A percentile compares a stretch with the other conserved stretches of the same genome.
phyloP scores from a whole-genome alignment of 2,888 invertebrate species.

The Cepaea hortensis region DNA sequence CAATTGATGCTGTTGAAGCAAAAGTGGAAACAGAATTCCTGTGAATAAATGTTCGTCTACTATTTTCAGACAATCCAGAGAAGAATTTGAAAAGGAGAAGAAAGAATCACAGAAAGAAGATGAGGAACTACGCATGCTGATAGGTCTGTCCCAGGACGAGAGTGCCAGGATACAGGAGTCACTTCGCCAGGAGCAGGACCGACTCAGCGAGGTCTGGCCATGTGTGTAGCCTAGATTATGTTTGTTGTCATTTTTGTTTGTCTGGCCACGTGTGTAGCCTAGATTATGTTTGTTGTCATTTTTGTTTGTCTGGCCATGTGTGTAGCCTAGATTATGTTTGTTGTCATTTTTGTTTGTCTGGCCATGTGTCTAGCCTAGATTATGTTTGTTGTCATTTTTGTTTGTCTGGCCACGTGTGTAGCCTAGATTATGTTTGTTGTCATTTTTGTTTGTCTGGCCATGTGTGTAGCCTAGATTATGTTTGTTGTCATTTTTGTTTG shows the following conservation, averaged over 20 bases:
- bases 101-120: conserved; percentile 54
- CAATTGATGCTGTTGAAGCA: neutral
- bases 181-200: conserved; percentile 61
- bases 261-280: neutral
- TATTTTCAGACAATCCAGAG: conserved; percentile 62
- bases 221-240: neutral
- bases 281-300: too few species aligned
- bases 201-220: conserved; percentile 33
- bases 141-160: conserved; percentile 63
- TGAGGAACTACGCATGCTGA: conserved; percentile 53
- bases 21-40: too few species aligned
- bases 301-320: too few species aligned
- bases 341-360: too few species aligned
- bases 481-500: too few species aligned
- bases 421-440: neutral
- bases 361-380: too few species aligned
- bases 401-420: too few species aligned
- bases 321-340: too few species aligned
- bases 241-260: neutral
- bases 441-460: neutral
- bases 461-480: too few species aligned
- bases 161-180: conserved; percentile 59
- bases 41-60: too few species aligned
- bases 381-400: neutral
- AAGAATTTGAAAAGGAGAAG: conserved; percentile 66